Evolutionary conservation across 1,140 invertebrate genomes (phyloP).

Genomic region (Neodiprion pinetum): DNA sequence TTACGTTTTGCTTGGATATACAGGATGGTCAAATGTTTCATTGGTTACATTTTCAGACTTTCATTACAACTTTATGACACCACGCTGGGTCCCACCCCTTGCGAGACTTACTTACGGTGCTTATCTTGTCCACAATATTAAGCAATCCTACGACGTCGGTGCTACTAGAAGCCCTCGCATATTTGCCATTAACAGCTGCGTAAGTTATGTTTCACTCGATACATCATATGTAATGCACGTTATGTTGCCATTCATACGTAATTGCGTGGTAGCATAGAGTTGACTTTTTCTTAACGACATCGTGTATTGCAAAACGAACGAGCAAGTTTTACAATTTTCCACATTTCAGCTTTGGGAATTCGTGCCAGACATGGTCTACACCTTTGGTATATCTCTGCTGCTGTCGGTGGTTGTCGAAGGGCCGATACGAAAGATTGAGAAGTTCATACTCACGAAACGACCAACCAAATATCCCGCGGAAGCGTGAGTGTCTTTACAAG

Average conservation of each 20-base stretch:
- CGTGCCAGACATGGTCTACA: slow-evolving; percentile 37
- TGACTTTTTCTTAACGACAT: slow-evolving; percentile 9
- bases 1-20: too few species aligned
- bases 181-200: slow-evolving; percentile 35
- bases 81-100: slow-evolving; percentile 59
- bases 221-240: slow-evolving; percentile 15
- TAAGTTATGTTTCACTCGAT: slow-evolving; percentile 19
- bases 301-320: slow-evolving; percentile 10
- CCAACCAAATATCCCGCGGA: background rate
- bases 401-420: slow-evolving; percentile 42
- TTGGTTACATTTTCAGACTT: slow-evolving; percentile 31
- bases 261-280: slow-evolving; percentile 21
- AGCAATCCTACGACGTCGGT: slow-evolving; percentile 41
- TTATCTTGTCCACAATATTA: slow-evolving; percentile 63
- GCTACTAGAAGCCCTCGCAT: slow-evolving; percentile 35
- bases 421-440: slow-evolving; percentile 47
- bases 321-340: slow-evolving; percentile 18
- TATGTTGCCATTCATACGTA: slow-evolving; percentile 18
- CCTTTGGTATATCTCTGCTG: slow-evolving; percentile 42
- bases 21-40: too few species aligned
- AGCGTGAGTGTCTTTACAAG: background rate
- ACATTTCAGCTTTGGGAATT: slow-evolving; percentile 35
- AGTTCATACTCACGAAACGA: slow-evolving; percentile 38
- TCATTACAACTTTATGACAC: slow-evolving; percentile 43
- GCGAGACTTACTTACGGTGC: slow-evolving; percentile 72